Evolutionary conservation across 2,888 invertebrate species (phyloP).

Genomic region (Dascillus cervinus): DNA sequence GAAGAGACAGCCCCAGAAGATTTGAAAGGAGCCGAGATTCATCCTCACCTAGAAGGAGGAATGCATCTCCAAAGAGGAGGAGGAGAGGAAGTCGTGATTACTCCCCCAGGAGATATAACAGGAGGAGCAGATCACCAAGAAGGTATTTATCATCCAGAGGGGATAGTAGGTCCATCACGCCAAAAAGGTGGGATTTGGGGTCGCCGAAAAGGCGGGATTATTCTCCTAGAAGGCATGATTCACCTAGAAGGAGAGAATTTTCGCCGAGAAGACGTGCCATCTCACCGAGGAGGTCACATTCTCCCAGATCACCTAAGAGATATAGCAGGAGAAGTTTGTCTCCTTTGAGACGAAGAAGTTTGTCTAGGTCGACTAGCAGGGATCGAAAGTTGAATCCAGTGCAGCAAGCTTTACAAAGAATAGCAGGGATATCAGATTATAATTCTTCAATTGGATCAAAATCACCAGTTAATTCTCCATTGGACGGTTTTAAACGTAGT

Average conservation of each 20-base stretch:
- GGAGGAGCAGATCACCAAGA: slow-evolving; percentile 1
- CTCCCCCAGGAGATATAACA: slow-evolving; percentile 6
- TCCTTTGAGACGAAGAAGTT: no score
- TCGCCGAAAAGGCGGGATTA: slow-evolving; percentile 9
- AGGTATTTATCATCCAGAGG: background rate
- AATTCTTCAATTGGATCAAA: slow-evolving; percentile 7
- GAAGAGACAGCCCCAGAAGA: background rate
- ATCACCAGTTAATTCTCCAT: slow-evolving; percentile 33
- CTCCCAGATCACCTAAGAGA: slow-evolving; percentile 3
- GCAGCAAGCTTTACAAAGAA: slow-evolving; percentile 17
- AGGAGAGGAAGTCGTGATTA: slow-evolving; percentile 7
- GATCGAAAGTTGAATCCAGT: slow-evolving; percentile 10
- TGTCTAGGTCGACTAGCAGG: slow-evolving; percentile 9
- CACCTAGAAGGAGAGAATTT: background rate
- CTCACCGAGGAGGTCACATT: slow-evolving; percentile 2
- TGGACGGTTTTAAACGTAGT: slow-evolving; percentile 40
- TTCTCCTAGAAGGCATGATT: slow-evolving; percentile 8
- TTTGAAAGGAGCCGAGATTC: background rate
- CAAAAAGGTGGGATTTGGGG: slow-evolving; percentile 1
- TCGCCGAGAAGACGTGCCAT: background rate
- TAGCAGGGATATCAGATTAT: slow-evolving; percentile 16
- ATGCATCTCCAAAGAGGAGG: slow-evolving; percentile 19
- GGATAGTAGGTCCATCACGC: background rate
- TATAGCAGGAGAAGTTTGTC: background rate
- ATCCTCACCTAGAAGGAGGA: slow-evolving; percentile 14